A percentile compares a stretch with the other conserved stretches of the same genome.
Evolutionary conservation across 2,797 vertebrate genomes (phyloP).

Genomic region (Phoebastria nigripes): DNA sequence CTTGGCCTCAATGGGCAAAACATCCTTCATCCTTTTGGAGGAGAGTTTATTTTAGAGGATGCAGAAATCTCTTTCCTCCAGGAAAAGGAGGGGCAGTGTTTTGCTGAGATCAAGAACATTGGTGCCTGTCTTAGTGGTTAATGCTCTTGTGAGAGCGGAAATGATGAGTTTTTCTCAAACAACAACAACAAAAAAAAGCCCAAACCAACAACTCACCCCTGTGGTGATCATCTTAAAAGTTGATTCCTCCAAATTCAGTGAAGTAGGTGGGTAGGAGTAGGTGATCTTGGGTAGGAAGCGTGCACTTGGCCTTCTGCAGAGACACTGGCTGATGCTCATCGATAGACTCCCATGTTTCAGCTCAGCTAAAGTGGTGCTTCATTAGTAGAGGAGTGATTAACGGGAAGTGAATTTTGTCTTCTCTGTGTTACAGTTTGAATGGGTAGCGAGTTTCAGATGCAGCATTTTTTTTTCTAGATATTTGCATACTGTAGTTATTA

Average conservation of each 20-base stretch:
- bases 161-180: background rate
- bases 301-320: background rate
- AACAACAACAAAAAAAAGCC: background rate
- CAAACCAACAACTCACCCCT: background rate
- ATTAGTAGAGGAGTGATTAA: background rate
- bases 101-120: background rate
- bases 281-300: too few species aligned
- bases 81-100: background rate
- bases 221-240: background rate
- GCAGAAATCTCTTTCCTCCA: background rate
- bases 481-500: background rate
- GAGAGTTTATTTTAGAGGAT: background rate
- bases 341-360: background rate
- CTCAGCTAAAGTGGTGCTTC: background rate
- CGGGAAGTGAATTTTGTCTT: background rate
- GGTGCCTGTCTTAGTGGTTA: background rate
- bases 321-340: background rate
- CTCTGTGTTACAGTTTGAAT: background rate
- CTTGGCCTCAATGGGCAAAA: background rate
- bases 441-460: background rate
- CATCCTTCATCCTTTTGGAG: background rate
- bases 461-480: background rate
- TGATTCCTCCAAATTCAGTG: background rate
- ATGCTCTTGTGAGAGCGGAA: background rate
- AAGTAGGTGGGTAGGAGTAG: background rate